Base-by-base conservation (phyloP, 2,113 vertebrate species). In the Osmerus mordax region DNA sequence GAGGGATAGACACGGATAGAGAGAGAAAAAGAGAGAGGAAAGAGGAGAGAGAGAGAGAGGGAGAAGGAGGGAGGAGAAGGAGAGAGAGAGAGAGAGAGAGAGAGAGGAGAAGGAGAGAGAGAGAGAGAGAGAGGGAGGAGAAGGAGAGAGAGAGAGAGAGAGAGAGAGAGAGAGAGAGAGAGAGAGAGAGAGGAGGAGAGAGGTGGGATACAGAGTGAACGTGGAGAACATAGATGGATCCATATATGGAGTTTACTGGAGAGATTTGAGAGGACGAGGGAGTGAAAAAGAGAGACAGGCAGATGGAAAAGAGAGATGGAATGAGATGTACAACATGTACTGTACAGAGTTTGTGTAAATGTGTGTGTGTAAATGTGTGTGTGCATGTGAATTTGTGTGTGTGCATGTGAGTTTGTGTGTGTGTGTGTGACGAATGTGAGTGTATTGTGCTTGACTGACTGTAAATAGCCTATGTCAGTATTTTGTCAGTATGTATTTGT, bases 171-270 rank as follows among this genome's bases (percentile, higher is more conserved):
- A 19, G 75, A 75, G 64, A 60, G 70, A 72, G 14, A 41, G 67
- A 13, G 53, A 69, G 19, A 32, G 75, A 36, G 67, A 32, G 13
- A n/a, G n/a, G n/a, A 55, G 54, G 64, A 47, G 72, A 59, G 73
- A 71, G 74, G 70, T 66, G 51, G 32, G 29, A 70, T 78, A 81
- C 67, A 65, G 79, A 83, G 84, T 75, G 79, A 25, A 4, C 2
- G 29, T 8, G 52, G 52, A 54, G 52, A 54, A 16, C 52, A 81
- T 78, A 81, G 81, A 85, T 86, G 86, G 84, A 86, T 82, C 84
- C 87, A 83, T 86, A 83, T 89, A 87, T 88, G 86, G 87, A 74
- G 81, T 80, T 75, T 77, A 79, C 67, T 58, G 81, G 84, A 76
- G 79, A 41, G 69, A 72, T 83, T 80, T 76, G 81, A 87, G 83